Evolutionary conservation across 2,113 vertebrate genomes (phyloP).

Genomic region (Silurus asotus): DNA sequence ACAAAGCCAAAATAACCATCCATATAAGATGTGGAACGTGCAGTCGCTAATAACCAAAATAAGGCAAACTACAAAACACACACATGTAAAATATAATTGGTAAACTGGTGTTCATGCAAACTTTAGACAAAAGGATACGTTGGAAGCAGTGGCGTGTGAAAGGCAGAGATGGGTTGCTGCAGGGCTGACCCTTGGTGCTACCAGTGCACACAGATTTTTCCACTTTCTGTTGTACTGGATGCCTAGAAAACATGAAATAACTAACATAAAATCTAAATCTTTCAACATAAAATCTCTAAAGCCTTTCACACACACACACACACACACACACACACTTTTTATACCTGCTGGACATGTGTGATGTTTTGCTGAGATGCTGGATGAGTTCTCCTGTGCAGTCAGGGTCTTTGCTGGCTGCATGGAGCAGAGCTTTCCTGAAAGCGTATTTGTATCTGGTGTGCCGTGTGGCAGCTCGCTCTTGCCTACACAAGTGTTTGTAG

Average conservation of each 20-base stretch:
- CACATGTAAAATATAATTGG: neutral
- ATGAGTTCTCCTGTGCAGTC: conserved; percentile 86
- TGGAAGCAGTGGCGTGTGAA: conserved; percentile 98
- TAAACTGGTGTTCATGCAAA: neutral
- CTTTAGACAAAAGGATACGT: conserved; percentile 83
- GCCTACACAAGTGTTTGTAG: conserved; percentile 96
- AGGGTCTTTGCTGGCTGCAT: conserved; percentile 88
- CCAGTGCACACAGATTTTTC: conserved; percentile 83
- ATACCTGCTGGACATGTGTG: conserved; percentile 78
- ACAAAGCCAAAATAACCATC: conserved; percentile 50
- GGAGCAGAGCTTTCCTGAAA: conserved; percentile 91
- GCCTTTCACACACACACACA: neutral
- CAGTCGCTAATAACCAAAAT: neutral
- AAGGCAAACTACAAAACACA: neutral
- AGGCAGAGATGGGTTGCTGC: conserved; percentile 87
- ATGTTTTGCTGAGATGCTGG: conserved; percentile 78
- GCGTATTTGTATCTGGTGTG: conserved; percentile 91
- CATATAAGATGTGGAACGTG: neutral
- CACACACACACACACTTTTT: neutral
- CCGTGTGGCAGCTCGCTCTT: conserved; percentile 89
- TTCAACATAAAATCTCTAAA: neutral
- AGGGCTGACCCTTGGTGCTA: conserved; percentile 84
- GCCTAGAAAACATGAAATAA: conserved; percentile 70
- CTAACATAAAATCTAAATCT: neutral
- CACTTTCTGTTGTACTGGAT: conserved; percentile 70